Percentiles rank a stretch among this genome's conserved stretches.
These are phyloP conservation scores for Apis florea DNA, from an alignment of 1,140 invertebrate genomes.

Conservation along the genomic window DNA sequence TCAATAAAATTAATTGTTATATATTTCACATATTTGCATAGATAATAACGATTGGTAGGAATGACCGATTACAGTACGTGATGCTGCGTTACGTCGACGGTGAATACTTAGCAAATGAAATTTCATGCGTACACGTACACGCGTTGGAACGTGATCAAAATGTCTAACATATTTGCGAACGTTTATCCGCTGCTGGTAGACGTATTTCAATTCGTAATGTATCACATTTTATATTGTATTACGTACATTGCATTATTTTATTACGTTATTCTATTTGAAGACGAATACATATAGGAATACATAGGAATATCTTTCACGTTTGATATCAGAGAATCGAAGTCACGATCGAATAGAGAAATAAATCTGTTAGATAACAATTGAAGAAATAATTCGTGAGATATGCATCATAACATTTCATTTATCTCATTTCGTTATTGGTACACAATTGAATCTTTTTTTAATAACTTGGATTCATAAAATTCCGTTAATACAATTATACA, in stretches of 20 bases:
- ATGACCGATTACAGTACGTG: constrained; percentile 44
- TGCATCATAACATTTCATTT: no score
- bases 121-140: constrained; percentile 17
- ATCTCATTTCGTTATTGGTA: no score
- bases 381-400: no score
- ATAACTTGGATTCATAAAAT: background rate
- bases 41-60: constrained; percentile 35
- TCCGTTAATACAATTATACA: background rate
- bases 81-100: constrained; percentile 13
- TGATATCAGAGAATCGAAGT: no score
- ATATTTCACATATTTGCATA: constrained; percentile 42
- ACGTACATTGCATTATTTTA: no score
- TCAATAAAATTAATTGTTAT: constrained; percentile 44
- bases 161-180: background rate
- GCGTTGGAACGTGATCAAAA: constrained; percentile 34
- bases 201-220: background rate
- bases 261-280: no score
- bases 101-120: constrained; percentile 41
- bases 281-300: no score
- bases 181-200: background rate
- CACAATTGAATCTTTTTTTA: no score
- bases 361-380: no score
- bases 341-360: no score
- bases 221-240: background rate
- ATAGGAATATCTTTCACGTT: no score